Conservation (phyloP, 2,797 vertebrate genomes). For the Hippoglossus hippoglossus region DNA sequence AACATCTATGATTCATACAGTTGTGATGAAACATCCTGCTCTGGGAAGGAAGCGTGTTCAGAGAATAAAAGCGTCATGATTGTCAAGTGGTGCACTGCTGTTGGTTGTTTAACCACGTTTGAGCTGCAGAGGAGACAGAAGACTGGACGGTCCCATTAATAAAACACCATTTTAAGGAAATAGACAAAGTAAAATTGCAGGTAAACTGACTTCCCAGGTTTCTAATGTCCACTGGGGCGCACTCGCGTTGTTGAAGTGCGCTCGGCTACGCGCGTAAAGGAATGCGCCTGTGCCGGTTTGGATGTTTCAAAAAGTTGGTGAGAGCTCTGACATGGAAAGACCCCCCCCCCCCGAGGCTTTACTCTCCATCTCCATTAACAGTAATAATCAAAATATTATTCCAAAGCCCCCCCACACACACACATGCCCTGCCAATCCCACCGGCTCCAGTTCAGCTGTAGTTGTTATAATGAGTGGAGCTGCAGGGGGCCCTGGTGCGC, state of each 20-base stretch:
- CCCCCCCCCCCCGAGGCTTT: slow-evolving; percentile 12
- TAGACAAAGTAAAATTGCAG: neutral
- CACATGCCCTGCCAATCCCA: slow-evolving; percentile 1
- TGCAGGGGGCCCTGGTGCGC: neutral
- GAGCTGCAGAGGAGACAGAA: neutral
- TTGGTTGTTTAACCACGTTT: neutral
- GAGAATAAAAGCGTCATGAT: too few species aligned
- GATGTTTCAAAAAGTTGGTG: slow-evolving; percentile 22
- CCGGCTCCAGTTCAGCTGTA: slow-evolving; percentile 3
- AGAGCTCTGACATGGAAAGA: slow-evolving; percentile 27
- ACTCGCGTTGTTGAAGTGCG: slow-evolving; percentile 16
- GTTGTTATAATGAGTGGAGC: neutral
- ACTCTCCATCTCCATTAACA: slow-evolving; percentile 11
- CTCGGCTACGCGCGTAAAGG: slow-evolving; percentile 60
- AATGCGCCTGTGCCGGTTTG: slow-evolving; percentile 68
- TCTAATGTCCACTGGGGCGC: neutral
- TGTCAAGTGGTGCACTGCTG: neutral
- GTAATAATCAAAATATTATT: too few species aligned
- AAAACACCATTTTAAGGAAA: too few species aligned
- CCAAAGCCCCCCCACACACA: neutral
- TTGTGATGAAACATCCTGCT: neutral
- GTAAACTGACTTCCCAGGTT: neutral
- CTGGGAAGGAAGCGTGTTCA: neutral
- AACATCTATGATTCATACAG: neutral
- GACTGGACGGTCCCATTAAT: neutral